Percentiles rank a stretch among this genome's conserved stretches.
phyloP scores from a whole-genome alignment of 1,140 invertebrate genomes.

The Lanistes nyassanus region DNA sequence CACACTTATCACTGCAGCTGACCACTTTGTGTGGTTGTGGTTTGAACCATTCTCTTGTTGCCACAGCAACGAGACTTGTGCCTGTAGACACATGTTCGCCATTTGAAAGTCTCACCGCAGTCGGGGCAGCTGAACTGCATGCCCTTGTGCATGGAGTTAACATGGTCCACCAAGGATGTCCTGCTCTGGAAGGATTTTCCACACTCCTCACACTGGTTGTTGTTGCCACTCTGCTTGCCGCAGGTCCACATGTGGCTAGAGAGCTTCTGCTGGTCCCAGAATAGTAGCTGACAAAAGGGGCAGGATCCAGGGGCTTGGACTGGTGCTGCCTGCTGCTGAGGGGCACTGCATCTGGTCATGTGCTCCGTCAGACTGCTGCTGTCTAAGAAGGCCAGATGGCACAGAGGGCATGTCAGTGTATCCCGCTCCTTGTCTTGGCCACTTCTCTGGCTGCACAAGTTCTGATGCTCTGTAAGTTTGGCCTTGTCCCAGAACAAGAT shows the following conservation, averaged over 20 bases:
- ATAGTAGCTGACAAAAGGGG: conserved; percentile 11
- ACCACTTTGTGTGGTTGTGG: not conserved
- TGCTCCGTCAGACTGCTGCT: conserved; percentile 10
- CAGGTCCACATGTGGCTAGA: conserved; percentile 19
- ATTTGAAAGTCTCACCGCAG: conserved; percentile 23
- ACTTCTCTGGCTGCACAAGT: conserved; percentile 12
- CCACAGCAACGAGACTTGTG: conserved; percentile 13
- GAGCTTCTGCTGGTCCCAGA: conserved; percentile 3
- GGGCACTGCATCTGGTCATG: not conserved
- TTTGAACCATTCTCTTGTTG: not conserved
- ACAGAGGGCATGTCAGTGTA: not conserved
- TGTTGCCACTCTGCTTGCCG: conserved; percentile 9
- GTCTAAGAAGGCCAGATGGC: conserved; percentile 12
- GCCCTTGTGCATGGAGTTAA: conserved; percentile 27
- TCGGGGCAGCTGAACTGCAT: conserved; percentile 19
- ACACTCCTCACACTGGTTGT: conserved; percentile 18
- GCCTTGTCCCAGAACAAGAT: conserved; percentile 18
- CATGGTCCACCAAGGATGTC: conserved; percentile 20
- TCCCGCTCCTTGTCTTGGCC: not conserved
- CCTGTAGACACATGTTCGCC: conserved; percentile 23
- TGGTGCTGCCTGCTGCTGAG: not conserved
- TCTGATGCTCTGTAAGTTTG: conserved; percentile 8
- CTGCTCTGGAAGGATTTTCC: conserved; percentile 20
- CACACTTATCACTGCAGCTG: not conserved
- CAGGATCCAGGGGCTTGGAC: not conserved